phyloP scores from a whole-genome alignment of 2,888 invertebrate genomes.

The Aphelenchoides bicaudatus region DNA sequence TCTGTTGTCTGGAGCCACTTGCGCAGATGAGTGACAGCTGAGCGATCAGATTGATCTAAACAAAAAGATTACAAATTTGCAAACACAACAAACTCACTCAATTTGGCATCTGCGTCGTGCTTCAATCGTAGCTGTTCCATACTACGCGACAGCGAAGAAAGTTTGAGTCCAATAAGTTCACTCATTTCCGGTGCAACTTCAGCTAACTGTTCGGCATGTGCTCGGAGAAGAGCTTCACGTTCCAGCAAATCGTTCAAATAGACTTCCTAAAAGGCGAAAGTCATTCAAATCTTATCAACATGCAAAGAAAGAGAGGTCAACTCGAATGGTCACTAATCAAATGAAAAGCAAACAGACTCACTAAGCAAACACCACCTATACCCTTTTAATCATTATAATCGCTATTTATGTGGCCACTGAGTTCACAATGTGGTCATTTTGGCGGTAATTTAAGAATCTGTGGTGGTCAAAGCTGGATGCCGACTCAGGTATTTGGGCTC shows the following conservation, averaged over 20 bases:
- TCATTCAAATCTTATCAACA: too few species aligned
- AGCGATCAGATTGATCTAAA: slow-evolving; percentile 19
- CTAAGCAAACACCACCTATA: too few species aligned
- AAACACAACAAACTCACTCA: background rate
- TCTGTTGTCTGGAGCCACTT: slow-evolving; percentile 29
- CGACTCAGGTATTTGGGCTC: too few species aligned
- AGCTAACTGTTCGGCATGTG: slow-evolving; percentile 17
- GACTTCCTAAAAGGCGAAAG: slow-evolving; percentile 9
- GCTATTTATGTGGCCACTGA: background rate
- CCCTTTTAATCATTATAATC: too few species aligned
- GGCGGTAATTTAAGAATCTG: too few species aligned
- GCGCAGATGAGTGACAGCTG: slow-evolving; percentile 21
- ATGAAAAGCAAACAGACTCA: background rate
- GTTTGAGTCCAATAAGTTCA: slow-evolving; percentile 23
- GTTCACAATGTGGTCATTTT: too few species aligned
- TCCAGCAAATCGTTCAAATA: slow-evolving; percentile 15
- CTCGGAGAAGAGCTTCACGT: slow-evolving; percentile 14
- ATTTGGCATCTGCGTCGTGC: slow-evolving; percentile 20
- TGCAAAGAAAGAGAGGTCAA: background rate
- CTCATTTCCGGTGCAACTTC: slow-evolving; percentile 21
- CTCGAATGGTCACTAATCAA: background rate
- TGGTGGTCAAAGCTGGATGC: too few species aligned
- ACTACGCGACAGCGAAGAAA: slow-evolving; percentile 13
- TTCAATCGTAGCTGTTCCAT: slow-evolving; percentile 28
- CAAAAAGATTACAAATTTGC: background rate